These are phyloP conservation scores for Phragmatobia fuliginosa DNA, from an alignment of 2,888 invertebrate species.

Conservation along the genomic window DNA sequence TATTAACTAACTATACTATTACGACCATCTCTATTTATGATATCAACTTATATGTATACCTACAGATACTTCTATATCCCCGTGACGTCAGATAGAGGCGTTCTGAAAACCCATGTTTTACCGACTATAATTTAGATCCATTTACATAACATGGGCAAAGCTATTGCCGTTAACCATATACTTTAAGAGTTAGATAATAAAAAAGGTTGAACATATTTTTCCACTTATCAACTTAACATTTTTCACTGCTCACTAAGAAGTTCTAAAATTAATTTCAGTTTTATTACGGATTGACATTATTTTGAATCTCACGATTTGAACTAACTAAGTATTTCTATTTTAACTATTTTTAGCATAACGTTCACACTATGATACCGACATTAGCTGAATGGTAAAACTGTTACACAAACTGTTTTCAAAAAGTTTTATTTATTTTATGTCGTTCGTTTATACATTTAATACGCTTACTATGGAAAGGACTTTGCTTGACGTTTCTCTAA, in stretches of 20 bases:
- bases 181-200: neutral
- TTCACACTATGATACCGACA: neutral
- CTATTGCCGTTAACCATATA: neutral
- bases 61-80: neutral
- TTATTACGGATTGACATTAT: neutral
- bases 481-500: too few relatives aligned
- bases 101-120: neutral
- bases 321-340: neutral
- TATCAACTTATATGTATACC: neutral
- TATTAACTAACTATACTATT: neutral
- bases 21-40: neutral
- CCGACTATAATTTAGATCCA: neutral
- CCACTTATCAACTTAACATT: neutral
- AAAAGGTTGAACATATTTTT: neutral
- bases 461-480: too few relatives aligned
- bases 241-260: neutral
- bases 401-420: constrained; percentile 16
- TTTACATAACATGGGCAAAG: neutral
- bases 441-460: constrained; percentile 12
- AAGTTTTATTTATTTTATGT: constrained; percentile 11
- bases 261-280: neutral
- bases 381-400: neutral
- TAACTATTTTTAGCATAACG: neutral
- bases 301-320: neutral
- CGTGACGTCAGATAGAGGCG: neutral